These are phyloP conservation scores for Lophius piscatorius DNA, from an alignment of 2,113 vertebrate species.

Conservation along the genomic window DNA sequence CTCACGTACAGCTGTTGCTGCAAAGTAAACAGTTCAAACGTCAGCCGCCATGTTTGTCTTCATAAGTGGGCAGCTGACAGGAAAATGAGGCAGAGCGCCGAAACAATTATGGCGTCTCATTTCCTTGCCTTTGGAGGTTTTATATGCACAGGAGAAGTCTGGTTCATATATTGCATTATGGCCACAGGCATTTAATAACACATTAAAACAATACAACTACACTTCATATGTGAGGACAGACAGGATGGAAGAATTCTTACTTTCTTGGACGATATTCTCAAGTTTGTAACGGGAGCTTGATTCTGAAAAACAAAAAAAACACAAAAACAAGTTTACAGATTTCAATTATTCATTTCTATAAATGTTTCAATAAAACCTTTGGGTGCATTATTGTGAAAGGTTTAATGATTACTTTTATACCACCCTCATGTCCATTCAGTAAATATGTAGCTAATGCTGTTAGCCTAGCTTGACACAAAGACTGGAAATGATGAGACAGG, in stretches of 20 bases:
- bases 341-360: too few species aligned
- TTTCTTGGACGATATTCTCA: slow-evolving; percentile 98
- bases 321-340: too few species aligned
- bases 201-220: slow-evolving; percentile 24
- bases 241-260: slow-evolving; percentile 74
- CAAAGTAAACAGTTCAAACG: slow-evolving; percentile 72
- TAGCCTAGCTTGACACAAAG: too few species aligned
- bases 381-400: too few species aligned
- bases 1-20: slow-evolving; percentile 98
- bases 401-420: too few species aligned
- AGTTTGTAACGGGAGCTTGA: slow-evolving; percentile 88
- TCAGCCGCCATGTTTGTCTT: slow-evolving; percentile 66
- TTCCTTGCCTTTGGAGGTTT: slow-evolving; percentile 27
- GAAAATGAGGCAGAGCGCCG: slow-evolving; percentile 54
- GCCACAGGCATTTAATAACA: slow-evolving; percentile 10
- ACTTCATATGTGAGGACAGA: not conserved
- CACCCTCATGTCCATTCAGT: too few species aligned
- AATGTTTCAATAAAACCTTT: too few species aligned
- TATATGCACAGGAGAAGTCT: slow-evolving; percentile 16
- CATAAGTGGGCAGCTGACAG: slow-evolving; percentile 60
- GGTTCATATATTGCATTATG: slow-evolving; percentile 16
- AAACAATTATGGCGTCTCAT: slow-evolving; percentile 49
- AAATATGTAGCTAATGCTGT: too few species aligned
- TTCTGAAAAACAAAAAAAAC: slow-evolving; percentile 78
- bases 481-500: too few species aligned